Conservation (phyloP, 2,113 vertebrate species). For the Coregonus clupeaformis region DNA sequence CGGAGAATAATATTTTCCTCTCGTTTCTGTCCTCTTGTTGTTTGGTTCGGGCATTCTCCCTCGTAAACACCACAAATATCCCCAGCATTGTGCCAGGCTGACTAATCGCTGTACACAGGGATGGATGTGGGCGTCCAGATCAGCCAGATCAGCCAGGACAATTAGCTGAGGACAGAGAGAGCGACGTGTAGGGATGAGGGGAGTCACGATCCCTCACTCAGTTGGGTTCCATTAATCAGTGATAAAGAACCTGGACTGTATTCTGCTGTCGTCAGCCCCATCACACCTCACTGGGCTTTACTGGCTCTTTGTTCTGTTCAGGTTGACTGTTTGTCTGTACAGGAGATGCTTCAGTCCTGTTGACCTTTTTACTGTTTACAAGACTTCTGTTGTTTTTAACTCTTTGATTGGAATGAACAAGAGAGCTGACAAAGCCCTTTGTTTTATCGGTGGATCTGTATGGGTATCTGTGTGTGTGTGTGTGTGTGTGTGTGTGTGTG, state of each 20-base stretch:
- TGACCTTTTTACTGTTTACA: too few relatives aligned
- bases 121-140: slow-evolving; percentile 38
- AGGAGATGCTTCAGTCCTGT: neutral
- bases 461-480: slow-evolving; percentile 12
- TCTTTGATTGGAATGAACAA: too few relatives aligned
- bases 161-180: slow-evolving; percentile 58
- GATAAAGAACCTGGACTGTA: slow-evolving; percentile 33
- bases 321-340: neutral
- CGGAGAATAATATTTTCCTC: slow-evolving; percentile 48
- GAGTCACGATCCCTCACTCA: slow-evolving; percentile 48
- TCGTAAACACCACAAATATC: slow-evolving; percentile 43
- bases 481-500: slow-evolving; percentile 24
- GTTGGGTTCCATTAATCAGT: slow-evolving; percentile 62
- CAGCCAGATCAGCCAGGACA: slow-evolving; percentile 58
- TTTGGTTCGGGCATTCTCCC: neutral
- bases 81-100: slow-evolving; percentile 45
- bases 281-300: slow-evolving; percentile 37
- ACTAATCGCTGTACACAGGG: slow-evolving; percentile 50
- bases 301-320: neutral
- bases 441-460: too few relatives aligned
- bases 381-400: too few relatives aligned
- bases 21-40: slow-evolving; percentile 28
- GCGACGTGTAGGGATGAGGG: slow-evolving; percentile 44
- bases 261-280: slow-evolving; percentile 32
- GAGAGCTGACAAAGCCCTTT: too few relatives aligned